These are phyloP conservation scores for Blastobasis lacticolella DNA, from an alignment of 2,888 invertebrate species.

Conservation along the genomic window DNA sequence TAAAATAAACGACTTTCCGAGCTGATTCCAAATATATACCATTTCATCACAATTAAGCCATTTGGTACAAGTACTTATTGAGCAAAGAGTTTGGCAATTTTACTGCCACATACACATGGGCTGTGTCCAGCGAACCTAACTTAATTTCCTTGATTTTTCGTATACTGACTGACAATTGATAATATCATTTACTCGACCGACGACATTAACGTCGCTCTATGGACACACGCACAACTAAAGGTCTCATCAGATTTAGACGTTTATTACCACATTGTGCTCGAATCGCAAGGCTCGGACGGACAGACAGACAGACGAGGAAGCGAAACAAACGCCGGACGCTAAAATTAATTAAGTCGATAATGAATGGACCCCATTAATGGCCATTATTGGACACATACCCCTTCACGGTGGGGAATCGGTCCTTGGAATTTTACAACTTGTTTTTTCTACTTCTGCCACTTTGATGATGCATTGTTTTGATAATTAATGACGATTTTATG, in stretches of 20 bases:
- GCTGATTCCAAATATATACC: too few species aligned
- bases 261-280: slow-evolving; percentile 62
- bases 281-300: slow-evolving; percentile 16
- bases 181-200: not conserved
- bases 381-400: slow-evolving; percentile 12
- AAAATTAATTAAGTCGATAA: slow-evolving; percentile 61
- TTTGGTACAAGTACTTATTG: too few species aligned
- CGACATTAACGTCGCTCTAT: slow-evolving; percentile 16
- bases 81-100: too few species aligned
- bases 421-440: not conserved
- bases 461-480: slow-evolving; percentile 11
- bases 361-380: slow-evolving; percentile 32
- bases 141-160: not conserved
- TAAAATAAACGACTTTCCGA: too few species aligned
- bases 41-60: too few species aligned
- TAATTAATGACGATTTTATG: not conserved
- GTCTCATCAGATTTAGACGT: slow-evolving; percentile 58
- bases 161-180: not conserved
- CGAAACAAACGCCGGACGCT: slow-evolving; percentile 65
- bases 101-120: too few species aligned
- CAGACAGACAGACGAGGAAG: slow-evolving; percentile 47
- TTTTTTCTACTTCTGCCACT: too few species aligned
- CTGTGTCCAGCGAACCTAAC: not conserved
- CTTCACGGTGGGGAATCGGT: not conserved
- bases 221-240: slow-evolving; percentile 29